phyloP scores from a whole-genome alignment of 2,888 invertebrate genomes.

The Lepidonotus clava region DNA sequence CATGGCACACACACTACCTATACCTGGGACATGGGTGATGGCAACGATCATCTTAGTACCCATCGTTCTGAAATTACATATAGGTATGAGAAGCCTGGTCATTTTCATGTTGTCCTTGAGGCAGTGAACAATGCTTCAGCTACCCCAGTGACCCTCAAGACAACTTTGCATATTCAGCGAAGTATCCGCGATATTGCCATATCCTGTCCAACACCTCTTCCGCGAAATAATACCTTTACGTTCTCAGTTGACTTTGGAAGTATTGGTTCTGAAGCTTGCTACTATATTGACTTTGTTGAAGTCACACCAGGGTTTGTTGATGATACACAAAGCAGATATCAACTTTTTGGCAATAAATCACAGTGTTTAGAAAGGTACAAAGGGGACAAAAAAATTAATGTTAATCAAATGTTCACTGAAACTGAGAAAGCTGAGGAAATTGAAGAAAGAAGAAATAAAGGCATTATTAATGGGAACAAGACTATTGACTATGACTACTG shows the following conservation, averaged over 20 bases:
- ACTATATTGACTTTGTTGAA: conserved; percentile 64
- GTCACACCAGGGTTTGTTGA: conserved; percentile 50
- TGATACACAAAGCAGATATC: neutral
- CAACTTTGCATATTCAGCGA: conserved; percentile 59
- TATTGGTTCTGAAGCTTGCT: conserved; percentile 66
- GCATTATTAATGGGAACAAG: neutral
- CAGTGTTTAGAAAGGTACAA: neutral
- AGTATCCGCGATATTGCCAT: conserved; percentile 62
- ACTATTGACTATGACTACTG: conserved; percentile 28
- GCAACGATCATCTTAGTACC: neutral
- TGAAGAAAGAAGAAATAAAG: neutral
- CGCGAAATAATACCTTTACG: conserved; percentile 63
- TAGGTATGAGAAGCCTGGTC: neutral
- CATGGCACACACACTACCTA: conserved; percentile 65
- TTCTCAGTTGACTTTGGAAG: conserved; percentile 63
- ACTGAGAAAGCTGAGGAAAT: neutral
- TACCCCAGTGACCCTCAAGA: neutral
- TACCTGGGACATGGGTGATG: conserved; percentile 64
- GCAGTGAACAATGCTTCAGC: neutral
- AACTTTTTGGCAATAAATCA: neutral
- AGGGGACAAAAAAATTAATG: neutral
- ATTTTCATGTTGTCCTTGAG: neutral
- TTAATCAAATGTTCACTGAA: neutral
- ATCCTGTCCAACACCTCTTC: conserved; percentile 61
- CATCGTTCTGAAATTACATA: neutral